These are phyloP conservation scores for Masnerella sp. DNA, from an alignment of 2,888 invertebrate genomes.

Conservation along the genomic window DNA sequence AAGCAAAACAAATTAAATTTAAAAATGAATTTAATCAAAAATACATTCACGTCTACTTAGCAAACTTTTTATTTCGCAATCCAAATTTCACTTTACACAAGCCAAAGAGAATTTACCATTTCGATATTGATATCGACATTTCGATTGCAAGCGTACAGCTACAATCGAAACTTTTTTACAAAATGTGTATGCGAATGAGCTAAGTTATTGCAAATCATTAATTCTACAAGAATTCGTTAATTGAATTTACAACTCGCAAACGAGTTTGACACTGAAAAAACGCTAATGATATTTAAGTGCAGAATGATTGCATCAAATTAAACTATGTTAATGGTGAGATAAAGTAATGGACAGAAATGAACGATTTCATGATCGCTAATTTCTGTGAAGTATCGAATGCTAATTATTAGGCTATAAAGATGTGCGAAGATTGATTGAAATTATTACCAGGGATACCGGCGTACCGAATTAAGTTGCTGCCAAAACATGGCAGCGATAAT, in stretches of 20 bases:
- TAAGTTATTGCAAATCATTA: slow-evolving; percentile 4
- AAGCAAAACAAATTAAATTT: too few relatives aligned
- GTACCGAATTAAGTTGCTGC: slow-evolving; percentile 78
- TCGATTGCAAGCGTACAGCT: too few relatives aligned
- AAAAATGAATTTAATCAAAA: too few relatives aligned
- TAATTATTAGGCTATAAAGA: background rate
- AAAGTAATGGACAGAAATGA: slow-evolving; percentile 2
- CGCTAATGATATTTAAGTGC: slow-evolving; percentile 10
- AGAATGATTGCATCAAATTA: background rate
- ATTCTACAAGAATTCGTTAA: slow-evolving; percentile 6
- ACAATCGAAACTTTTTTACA: too few relatives aligned
- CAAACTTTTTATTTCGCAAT: too few relatives aligned
- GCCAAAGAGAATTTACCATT: too few relatives aligned
- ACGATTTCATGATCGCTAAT: background rate
- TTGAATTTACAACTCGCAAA: slow-evolving; percentile 11
- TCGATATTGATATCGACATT: too few relatives aligned
- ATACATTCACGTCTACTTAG: too few relatives aligned
- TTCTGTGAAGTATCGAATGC: background rate
- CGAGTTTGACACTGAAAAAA: slow-evolving; percentile 1
- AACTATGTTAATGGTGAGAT: background rate
- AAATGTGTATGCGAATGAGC: background rate
- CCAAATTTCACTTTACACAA: too few relatives aligned
- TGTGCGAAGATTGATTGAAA: background rate
- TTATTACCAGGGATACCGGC: slow-evolving; percentile 77
- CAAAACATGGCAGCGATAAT: slow-evolving; percentile 79